These are phyloP conservation scores for Oreohelix idahoensis DNA, from an alignment of 1,140 invertebrate species.

Conservation along the genomic window DNA sequence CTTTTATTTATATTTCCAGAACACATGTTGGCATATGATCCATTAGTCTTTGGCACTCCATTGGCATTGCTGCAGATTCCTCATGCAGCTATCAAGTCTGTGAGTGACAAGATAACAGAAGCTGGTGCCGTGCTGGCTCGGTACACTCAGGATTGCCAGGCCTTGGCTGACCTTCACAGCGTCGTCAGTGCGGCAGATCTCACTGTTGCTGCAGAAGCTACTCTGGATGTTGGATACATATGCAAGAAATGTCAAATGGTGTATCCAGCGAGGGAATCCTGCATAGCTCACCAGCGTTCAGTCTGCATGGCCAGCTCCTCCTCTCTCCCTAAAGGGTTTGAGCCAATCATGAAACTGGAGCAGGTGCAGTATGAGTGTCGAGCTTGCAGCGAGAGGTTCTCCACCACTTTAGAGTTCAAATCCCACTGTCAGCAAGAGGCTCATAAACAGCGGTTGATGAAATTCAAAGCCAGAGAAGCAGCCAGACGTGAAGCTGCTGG, in stretches of 20 bases:
- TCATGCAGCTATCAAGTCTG: constrained; percentile 73
- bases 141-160: constrained; percentile 75
- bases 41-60: constrained; percentile 74
- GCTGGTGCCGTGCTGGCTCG: constrained; percentile 71
- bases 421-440: constrained; percentile 79
- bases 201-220: constrained; percentile 75
- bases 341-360: constrained; percentile 72
- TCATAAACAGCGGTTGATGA: constrained; percentile 62
- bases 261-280: constrained; percentile 82
- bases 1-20: constrained; percentile 60
- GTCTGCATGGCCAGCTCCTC: constrained; percentile 76
- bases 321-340: constrained; percentile 73
- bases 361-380: constrained; percentile 81
- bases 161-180: constrained; percentile 68
- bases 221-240: constrained; percentile 86
- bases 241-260: constrained; percentile 89
- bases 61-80: constrained; percentile 75
- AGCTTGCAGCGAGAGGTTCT: constrained; percentile 77
- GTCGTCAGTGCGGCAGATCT: constrained; percentile 64
- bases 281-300: constrained; percentile 82
- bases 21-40: constrained; percentile 70
- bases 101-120: constrained; percentile 73
- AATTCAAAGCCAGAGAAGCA: constrained; percentile 33
- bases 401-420: constrained; percentile 77
- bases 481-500: constrained; percentile 30